Evolutionary conservation across 2,113 vertebrate genomes (phyloP).

Genomic region (Anarrhichthys ocellatus): DNA sequence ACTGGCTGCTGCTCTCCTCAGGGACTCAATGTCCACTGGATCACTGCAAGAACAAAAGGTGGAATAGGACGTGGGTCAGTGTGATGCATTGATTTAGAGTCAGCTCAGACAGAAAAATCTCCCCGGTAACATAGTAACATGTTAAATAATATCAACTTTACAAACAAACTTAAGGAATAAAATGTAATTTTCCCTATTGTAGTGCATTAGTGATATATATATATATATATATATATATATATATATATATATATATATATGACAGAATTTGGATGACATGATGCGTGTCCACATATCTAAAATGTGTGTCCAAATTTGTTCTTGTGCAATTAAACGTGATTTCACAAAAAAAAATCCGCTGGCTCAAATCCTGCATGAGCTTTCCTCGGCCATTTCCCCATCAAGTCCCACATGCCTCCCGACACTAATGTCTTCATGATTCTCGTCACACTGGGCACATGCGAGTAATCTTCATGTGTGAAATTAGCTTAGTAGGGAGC

Average conservation of each 20-base stretch:
- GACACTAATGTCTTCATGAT: constrained; percentile 19
- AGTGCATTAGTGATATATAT: background rate
- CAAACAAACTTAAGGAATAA: too few relatives aligned
- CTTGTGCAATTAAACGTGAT: background rate
- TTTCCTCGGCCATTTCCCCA: background rate
- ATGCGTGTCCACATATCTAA: background rate
- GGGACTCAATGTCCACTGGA: constrained; percentile 85
- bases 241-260: background rate
- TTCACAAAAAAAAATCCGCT: background rate
- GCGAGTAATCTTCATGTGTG: constrained; percentile 44
- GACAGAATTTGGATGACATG: background rate
- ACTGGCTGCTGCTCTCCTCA: constrained; percentile 80
- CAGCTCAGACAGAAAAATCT: background rate
- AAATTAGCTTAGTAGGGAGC: constrained; percentile 43
- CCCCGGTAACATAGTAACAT: background rate
- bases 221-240: background rate
- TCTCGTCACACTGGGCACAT: constrained; percentile 15
- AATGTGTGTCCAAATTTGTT: background rate
- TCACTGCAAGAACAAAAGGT: constrained; percentile 73
- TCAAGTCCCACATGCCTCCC: constrained; percentile 5
- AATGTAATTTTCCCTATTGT: background rate
- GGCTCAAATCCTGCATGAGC: background rate
- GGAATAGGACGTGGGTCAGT: background rate
- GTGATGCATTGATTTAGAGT: background rate
- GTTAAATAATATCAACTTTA: background rate